phyloP scores from a whole-genome alignment of 2,888 invertebrate species.

The Sturmia bella region DNA sequence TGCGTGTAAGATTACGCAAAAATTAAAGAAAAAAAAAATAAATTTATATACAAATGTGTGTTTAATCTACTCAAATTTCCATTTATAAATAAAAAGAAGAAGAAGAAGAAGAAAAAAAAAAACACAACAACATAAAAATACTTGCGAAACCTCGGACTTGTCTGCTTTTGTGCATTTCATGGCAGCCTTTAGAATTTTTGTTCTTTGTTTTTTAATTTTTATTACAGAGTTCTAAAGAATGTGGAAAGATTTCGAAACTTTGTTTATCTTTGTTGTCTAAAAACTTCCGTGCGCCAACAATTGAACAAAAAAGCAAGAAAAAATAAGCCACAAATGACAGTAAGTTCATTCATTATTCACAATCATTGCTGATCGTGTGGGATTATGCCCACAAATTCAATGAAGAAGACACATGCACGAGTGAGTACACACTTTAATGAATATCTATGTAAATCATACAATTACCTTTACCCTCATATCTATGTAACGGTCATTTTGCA shows the following conservation, averaged over 20 bases:
- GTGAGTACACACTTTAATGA: slow-evolving; percentile 17
- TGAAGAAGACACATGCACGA: slow-evolving; percentile 20
- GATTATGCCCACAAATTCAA: slow-evolving; percentile 34
- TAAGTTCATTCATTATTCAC: slow-evolving; percentile 64
- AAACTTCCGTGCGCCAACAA: slow-evolving; percentile 66
- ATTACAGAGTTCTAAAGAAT: slow-evolving; percentile 55
- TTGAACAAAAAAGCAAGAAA: slow-evolving; percentile 26
- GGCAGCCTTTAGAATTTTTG: slow-evolving; percentile 3
- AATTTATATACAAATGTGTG: background rate
- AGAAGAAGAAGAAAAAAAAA: background rate
- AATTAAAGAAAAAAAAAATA: background rate
- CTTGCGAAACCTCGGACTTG: slow-evolving; percentile 5
- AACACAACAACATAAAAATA: background rate
- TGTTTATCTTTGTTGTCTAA: slow-evolving; percentile 46
- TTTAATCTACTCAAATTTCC: slow-evolving; percentile 32
- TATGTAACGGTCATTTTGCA: slow-evolving; percentile 25
- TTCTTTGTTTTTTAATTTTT: slow-evolving; percentile 28
- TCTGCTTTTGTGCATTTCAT: slow-evolving; percentile 39
- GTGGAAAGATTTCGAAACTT: slow-evolving; percentile 60
- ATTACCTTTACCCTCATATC: slow-evolving; percentile 61
- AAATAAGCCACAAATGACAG: slow-evolving; percentile 29
- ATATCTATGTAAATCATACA: slow-evolving; percentile 53
- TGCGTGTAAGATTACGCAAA: slow-evolving; percentile 27
- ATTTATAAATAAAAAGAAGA: background rate
- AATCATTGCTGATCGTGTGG: slow-evolving; percentile 41